Evolutionary conservation across 2,888 invertebrate species (phyloP).

Genomic region (Morpho achilles): DNA sequence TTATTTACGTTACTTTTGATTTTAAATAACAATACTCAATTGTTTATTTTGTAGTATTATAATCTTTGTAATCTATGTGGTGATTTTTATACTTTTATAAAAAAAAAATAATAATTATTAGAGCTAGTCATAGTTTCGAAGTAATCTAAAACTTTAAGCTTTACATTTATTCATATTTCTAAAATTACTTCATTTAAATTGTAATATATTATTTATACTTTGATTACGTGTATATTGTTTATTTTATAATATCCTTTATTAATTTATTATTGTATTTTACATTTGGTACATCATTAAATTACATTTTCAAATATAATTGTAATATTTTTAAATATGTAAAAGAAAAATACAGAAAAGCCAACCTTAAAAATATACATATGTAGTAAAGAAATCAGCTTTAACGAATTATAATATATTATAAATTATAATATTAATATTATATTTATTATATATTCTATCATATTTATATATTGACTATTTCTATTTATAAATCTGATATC

Average conservation of each 20-base stretch:
- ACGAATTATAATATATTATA: no score
- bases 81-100: constrained; percentile 12
- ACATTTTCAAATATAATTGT: no score
- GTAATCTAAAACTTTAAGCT: constrained; percentile 24
- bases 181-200: constrained; percentile 3
- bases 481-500: no score
- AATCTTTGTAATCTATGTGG: neutral
- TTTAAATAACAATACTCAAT: neutral
- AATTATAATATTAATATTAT: no score
- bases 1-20: no score
- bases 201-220: neutral
- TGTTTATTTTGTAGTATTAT: constrained; percentile 4
- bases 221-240: neutral
- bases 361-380: no score
- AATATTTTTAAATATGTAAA: no score
- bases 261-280: neutral
- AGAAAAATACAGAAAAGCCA: no score
- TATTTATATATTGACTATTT: no score
- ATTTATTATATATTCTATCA: no score
- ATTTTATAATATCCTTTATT: neutral
- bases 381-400: no score
- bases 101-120: constrained; percentile 11
- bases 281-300: no score
- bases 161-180: constrained; percentile 20
- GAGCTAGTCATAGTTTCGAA: constrained; percentile 26